These are phyloP conservation scores for Acanthosepion esculentum DNA, from an alignment of 2,888 invertebrate species.

Conservation along the genomic window DNA sequence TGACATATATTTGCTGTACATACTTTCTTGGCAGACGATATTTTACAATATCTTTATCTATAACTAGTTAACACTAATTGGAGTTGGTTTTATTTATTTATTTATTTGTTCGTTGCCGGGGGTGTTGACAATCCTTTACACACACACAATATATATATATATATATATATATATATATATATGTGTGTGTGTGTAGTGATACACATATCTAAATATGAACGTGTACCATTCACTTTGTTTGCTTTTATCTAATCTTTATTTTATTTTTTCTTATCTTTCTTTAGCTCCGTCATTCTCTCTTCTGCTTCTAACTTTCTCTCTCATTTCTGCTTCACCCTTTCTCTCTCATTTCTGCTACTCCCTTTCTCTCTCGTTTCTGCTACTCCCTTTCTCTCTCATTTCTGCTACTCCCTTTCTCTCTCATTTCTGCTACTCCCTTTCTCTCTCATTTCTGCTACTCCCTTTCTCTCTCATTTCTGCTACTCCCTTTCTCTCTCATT, in stretches of 20 bases:
- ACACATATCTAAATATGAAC: no score
- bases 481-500: neutral
- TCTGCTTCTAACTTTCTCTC: neutral
- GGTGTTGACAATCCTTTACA: no score
- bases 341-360: neutral
- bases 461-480: neutral
- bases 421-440: neutral
- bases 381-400: neutral
- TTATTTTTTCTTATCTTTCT: neutral
- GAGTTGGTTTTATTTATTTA: no score
- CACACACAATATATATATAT: no score
- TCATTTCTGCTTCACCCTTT: neutral
- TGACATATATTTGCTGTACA: no score
- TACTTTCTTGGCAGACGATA: no score
- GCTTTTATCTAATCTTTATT: neutral
- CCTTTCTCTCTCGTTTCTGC: neutral
- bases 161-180: no score
- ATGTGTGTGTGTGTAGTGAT: no score
- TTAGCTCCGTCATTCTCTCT: neutral
- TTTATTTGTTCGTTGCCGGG: no score
- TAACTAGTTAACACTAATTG: no score
- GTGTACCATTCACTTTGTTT: neutral
- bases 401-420: neutral
- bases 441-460: neutral
- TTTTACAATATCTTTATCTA: no score